Percentiles rank a stretch among this genome's conserved stretches.
Evolutionary conservation across 2,797 vertebrate genomes (phyloP).

Genomic region (Glossophaga mutica): DNA sequence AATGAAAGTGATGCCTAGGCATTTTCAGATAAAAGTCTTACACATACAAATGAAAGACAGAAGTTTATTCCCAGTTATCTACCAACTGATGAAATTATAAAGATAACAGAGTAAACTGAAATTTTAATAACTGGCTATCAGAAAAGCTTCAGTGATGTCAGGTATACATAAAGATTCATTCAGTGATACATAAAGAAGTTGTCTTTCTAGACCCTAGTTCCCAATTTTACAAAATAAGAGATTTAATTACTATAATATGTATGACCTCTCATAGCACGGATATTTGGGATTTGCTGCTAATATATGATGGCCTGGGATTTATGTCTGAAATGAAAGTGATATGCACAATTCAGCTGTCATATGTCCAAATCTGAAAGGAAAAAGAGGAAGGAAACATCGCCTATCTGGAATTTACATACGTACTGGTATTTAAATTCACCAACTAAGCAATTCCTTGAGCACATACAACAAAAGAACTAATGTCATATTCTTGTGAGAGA

Average conservation of each 20-base stretch:
- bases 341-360: background rate
- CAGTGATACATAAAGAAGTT: background rate
- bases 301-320: background rate
- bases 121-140: background rate
- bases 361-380: background rate
- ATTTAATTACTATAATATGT: background rate
- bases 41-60: background rate
- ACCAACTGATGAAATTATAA: background rate
- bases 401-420: background rate
- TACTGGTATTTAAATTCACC: background rate
- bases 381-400: background rate
- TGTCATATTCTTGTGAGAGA: background rate
- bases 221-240: background rate
- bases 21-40: background rate
- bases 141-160: background rate
- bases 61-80: background rate
- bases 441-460: background rate
- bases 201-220: background rate
- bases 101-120: background rate
- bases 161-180: background rate
- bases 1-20: background rate
- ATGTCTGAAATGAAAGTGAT: background rate
- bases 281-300: background rate
- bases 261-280: background rate
- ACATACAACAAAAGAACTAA: background rate